Base-by-base conservation (phyloP, 2,888 invertebrate species). In the Pollenia labialis region DNA sequence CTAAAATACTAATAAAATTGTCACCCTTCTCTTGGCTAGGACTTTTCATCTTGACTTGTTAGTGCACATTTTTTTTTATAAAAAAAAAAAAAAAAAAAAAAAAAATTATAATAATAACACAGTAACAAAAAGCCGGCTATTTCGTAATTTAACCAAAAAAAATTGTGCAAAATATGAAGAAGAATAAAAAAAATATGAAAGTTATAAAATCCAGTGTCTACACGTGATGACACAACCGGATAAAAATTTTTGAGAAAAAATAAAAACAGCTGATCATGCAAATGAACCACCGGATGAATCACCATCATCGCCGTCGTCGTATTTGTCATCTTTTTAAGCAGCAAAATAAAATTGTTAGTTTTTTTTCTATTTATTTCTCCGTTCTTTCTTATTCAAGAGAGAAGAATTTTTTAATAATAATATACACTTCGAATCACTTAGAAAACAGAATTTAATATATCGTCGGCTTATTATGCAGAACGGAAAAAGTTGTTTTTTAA, bases 71-170 rank as follows among this genome's bases (percentile, higher is more conserved):
- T 48, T 48, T 74, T 75, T 81, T 52, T 32, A 68, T 10, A 9
- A 23, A 23, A 23, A 23, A 23, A 23, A 23, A 2, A 23, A 23
- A 6, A 0, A 32, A 6, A 32, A 32, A 32, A 32, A 32, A 18
- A 44, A 64, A 7, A 1, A 68, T 2, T 48, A 90, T 91, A 87
- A 88, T 90, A 89, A 58, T 89, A 90, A 87, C 74, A 81, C 76
- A 85, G 42, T 56, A 69, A 64, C 46, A 84, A 84, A 84, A 81
- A 74, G 79, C 81, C 86, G 84, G 84, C 75, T 85, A 80, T 76
- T 80, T 85, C 58, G 69, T 74, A 76, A 85, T 60, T 60, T 71
- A 79, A 32, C 11, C 14, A 71, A 66, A 16, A 68, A 12, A 10
- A 60, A 11, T 7, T 23, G 32, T 2, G 2, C 2, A 64, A 71